Percentiles rank a stretch among this genome's conserved stretches.
Conservation (phyloP, 2,888 invertebrate species). For the Hydriomena furcata region DNA sequence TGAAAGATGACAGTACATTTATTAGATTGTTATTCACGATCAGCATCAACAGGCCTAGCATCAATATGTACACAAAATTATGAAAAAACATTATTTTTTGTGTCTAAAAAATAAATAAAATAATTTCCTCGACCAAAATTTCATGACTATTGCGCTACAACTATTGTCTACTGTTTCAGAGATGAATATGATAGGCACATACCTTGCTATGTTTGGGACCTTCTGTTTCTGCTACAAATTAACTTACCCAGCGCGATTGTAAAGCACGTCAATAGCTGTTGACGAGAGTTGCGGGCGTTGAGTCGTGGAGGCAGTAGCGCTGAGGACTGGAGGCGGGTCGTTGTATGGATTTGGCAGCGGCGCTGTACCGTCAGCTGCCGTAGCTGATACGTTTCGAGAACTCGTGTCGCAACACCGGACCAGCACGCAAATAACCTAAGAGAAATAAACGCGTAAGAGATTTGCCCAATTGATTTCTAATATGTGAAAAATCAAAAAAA, state of each 20-base stretch:
- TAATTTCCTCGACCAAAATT: too few relatives aligned
- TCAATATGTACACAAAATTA: too few relatives aligned
- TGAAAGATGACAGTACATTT: too few relatives aligned
- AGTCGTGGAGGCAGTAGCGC: constrained; percentile 31
- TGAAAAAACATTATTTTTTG: too few relatives aligned
- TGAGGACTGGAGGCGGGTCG: constrained; percentile 85
- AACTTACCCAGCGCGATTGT: constrained; percentile 88
- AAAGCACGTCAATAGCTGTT: constrained; percentile 91
- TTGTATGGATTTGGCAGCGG: constrained; percentile 87
- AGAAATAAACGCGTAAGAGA: neutral
- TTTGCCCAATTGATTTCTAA: too few relatives aligned
- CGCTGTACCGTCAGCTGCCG: constrained; percentile 77
- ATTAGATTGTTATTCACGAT: too few relatives aligned
- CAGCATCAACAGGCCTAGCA: too few relatives aligned
- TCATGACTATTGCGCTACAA: too few relatives aligned
- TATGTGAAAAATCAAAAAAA: too few relatives aligned
- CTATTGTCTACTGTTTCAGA: too few relatives aligned
- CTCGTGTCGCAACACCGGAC: constrained; percentile 96
- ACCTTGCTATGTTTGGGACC: neutral
- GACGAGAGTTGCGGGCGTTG: constrained; percentile 66
- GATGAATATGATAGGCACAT: too few relatives aligned
- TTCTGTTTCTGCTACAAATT: neutral
- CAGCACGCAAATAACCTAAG: constrained; percentile 90
- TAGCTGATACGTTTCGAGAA: constrained; percentile 83
- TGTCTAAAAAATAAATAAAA: too few relatives aligned